A percentile compares a stretch with the other conserved stretches of the same genome.
phyloP scores from a whole-genome alignment of 2,797 vertebrate species.

The Taeniopygia guttata region DNA sequence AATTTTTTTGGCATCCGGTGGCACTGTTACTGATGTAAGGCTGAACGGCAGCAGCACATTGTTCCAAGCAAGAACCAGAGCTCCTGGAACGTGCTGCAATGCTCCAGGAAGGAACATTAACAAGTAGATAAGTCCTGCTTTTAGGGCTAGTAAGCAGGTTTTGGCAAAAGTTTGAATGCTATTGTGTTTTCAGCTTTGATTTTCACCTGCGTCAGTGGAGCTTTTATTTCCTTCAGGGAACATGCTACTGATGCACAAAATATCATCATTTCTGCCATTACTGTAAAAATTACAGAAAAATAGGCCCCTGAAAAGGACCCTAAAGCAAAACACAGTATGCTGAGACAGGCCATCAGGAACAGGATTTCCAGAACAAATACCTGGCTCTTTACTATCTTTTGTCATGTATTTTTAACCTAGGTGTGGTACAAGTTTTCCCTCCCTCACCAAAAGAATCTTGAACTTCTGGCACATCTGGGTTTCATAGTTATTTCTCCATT shows the following conservation, averaged over 20 bases:
- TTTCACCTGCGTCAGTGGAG: background rate
- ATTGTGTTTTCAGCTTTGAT: background rate
- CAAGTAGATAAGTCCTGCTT: background rate
- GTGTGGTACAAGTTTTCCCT: background rate
- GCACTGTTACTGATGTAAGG: background rate
- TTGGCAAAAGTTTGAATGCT: background rate
- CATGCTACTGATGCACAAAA: background rate
- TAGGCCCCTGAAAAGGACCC: background rate
- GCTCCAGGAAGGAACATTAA: slow-evolving; percentile 37
- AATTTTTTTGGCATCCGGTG: background rate
- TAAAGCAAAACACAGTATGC: rapidly evolving
- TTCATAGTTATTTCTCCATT: background rate
- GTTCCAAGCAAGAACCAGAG: background rate
- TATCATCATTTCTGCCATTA: background rate
- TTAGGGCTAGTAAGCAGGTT: background rate
- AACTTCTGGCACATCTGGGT: background rate
- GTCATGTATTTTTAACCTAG: background rate
- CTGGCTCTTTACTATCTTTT: background rate
- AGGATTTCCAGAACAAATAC: background rate
- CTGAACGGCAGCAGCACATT: background rate
- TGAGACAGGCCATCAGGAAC: background rate
- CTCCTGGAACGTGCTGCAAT: background rate
- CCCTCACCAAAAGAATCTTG: background rate
- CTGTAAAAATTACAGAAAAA: background rate
- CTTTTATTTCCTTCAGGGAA: background rate